Base-by-base conservation (phyloP, 2,797 vertebrate genomes). In the Cheirogaleus major region DNA sequence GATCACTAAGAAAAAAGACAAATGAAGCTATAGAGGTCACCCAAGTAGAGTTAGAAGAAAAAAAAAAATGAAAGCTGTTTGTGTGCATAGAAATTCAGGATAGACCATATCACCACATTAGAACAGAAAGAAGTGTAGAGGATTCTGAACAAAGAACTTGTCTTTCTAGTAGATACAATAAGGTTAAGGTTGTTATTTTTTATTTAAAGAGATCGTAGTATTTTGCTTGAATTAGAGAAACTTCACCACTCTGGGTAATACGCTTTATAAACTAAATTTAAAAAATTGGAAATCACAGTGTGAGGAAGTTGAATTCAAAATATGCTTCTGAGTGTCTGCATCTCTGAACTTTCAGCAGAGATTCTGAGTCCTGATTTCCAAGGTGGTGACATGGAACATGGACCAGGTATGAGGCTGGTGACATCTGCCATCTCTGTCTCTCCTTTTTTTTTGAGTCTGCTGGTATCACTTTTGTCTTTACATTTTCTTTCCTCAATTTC, bases 11-110 rank as follows among this genome's bases (percentile, higher is more conserved):
- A 96, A 69, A 73, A 23, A 95, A 97, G 93, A 82, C 88, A 97
- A 97, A 88, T 92, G 92, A 97, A 97, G 85, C 89, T 96, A 96
- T 96, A 95, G 89, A 94, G 91, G 52, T 96, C 92, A 98, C 76
- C 92, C 90, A 98, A n/a, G n/a, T 20, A 65, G 72, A 96, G 84
- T 27, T 95, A 93, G 91, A 97, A 96, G 25, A 91, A 50, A 65
- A 35, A 32, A 48, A 17, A 38, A 83, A 82, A 22, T n/a, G 23
- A 55, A 84, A 59, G 11, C 3, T 89, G 27, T 61, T 41, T 27
- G 11, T 82, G n/a, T 70, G 30, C 7, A 5, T 13, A 69, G 52
- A 82, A 82, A 92, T 80, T 70, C 32, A 79, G 59, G 15, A n/a
- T 22, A 89, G 2, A 13, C 2, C 41, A 70, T 76, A 88, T 43